Percentiles rank a stretch among this genome's conserved stretches.
Evolutionary conservation across 2,113 vertebrate genomes (phyloP).

Genomic region (Carassius gibelio): DNA sequence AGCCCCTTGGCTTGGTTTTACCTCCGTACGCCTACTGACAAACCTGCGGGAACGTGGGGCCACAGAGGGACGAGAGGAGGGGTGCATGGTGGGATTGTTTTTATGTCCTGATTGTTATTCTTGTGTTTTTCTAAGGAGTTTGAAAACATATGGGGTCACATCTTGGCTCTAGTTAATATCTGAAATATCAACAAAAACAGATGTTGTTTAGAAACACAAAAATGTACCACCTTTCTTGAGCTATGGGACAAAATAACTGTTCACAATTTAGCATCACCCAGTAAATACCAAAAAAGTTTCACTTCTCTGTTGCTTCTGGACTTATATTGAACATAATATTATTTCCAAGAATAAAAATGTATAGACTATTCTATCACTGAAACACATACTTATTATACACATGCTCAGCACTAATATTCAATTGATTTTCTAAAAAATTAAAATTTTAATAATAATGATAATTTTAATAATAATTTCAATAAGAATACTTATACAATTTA

Average conservation of each 20-base stretch:
- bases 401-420: neutral
- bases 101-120: conserved; percentile 44
- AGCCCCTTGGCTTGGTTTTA: conserved; percentile 64
- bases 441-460: neutral
- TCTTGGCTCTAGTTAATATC: conserved; percentile 71
- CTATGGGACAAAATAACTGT: too few species aligned
- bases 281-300: neutral
- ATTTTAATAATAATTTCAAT: neutral
- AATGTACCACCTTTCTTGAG: neutral
- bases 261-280: neutral
- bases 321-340: neutral
- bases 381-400: neutral
- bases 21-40: conserved; percentile 64
- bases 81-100: conserved; percentile 71
- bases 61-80: conserved; percentile 64
- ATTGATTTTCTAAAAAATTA: neutral
- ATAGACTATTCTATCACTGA: neutral
- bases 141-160: conserved; percentile 66
- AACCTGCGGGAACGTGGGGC: conserved; percentile 69
- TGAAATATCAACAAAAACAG: conserved; percentile 73
- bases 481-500: too few species aligned
- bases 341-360: neutral
- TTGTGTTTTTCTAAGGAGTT: conserved; percentile 66
- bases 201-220: conserved; percentile 56
- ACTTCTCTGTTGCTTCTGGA: neutral